Base-by-base conservation (phyloP, 2,888 invertebrate genomes). In the Coelogynopora nodosa region DNA sequence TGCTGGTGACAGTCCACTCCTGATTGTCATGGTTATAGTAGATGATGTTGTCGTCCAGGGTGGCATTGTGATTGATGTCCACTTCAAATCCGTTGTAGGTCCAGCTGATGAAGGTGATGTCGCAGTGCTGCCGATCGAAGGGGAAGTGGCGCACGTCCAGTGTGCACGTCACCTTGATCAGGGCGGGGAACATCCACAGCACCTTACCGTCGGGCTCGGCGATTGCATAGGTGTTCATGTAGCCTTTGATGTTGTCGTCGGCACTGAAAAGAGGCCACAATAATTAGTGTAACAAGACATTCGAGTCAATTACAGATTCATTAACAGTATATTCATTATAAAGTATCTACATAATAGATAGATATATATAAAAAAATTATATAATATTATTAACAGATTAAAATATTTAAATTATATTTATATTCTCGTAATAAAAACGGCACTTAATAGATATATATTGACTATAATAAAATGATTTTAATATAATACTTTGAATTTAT, bases 111-210 rank as follows among this genome's bases (percentile, higher is more conserved):
- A 93, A 93, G 88, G 92, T 92, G 89, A 93, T 90, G 31, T 91
- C 90, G 88, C 93, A 93, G 87, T 90, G 90, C 90, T 93, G 91
- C 87, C 92, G 91, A 89, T 93, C 93, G 87, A 93, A 93, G 0
- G 93, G 93, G 89, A 93, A 93, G 88, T 91, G 93, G 86, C 92
- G 91, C 13, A 93, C 93, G 87, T 92, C 90, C 86, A 93, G 92
- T 67, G 91, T 91, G 88, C 93, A 93, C 81, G 92, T 92, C 67
- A 91, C 91, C 88, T 92, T 91, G 89, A 92, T 92, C 67, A 93
- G 92, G 31, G 92, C 93, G 2, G 92, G 92, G 87, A 92, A 92
- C 87, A 93, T 90, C 93, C 93, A 93, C 29, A 93, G 92, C 31
- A 93, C 91, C 87, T 92, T 92, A 23, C 93, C 93, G 86, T 91